Base-by-base conservation (phyloP, 2,888 invertebrate species). In the Idaea biselata region DNA sequence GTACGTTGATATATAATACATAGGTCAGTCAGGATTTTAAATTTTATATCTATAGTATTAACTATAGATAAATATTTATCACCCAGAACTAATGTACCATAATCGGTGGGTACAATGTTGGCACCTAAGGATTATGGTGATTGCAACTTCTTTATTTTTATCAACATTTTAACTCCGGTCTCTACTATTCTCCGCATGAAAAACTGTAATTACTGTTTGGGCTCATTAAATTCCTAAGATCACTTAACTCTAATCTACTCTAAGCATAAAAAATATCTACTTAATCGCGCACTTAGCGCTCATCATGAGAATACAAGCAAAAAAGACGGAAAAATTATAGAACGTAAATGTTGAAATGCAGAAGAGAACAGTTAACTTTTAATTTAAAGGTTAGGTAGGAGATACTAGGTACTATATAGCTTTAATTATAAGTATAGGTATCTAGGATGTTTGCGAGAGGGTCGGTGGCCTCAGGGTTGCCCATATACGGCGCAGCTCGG, bases 401-500 rank as follows among this genome's bases (percentile, higher is more conserved):
- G 5, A 25, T 25, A 25, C 44, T 44, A 55, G 55, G 16, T 8
- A 55, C 5, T 55, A 16, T 4, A 54, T 5, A 58, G 31, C 55
- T 67, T 54, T 32, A 60, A 61, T 55, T 33, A 25, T 18, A 55
- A 58, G 18, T 8, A 14, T 44, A 44, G 7, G 44, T 44, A 44
- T 14, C 44, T 57, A 55, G 55, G 64, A 59, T 44, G 62, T 60
- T 59, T 62, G 66, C 59, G 53, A 63, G 62, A 55, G 60, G 53
- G 65, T 63, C 55, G 67, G 62, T 76, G 69, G 60, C 55, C 70
- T 63, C 62, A 61, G 69, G 67, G 66, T 62, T 67, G 68, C 14
- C 79, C 75, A 65, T 78, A 73, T 73, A 77, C 59, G 76, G 76
- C 25, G 25, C 25, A 25, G 25, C 25, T 25, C 25, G 25, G 25